Percentiles rank a stretch among this genome's conserved stretches.
Conservation (phyloP, 2,797 vertebrate genomes). For the Phoeniculus purpureus region DNA sequence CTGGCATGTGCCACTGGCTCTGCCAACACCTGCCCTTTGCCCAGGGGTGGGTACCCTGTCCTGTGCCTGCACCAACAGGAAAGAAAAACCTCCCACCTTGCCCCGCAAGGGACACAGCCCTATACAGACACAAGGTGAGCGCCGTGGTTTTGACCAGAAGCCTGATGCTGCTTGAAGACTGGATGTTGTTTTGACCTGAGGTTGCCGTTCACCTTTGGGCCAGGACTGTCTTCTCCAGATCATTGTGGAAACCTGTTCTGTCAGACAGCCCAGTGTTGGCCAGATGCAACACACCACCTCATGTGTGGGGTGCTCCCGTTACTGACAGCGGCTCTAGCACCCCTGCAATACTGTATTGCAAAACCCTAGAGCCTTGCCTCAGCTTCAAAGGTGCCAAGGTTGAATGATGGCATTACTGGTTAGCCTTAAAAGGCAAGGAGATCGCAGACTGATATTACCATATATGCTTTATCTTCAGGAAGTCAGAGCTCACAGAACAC, state of each 20-base stretch:
- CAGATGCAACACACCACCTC: fast-evolving
- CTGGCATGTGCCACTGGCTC: not conserved
- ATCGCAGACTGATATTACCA: not conserved
- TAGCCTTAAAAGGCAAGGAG: not conserved
- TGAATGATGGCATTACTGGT: not conserved
- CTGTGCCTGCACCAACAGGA: not conserved
- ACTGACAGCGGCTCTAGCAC: not conserved
- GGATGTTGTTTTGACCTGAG: not conserved
- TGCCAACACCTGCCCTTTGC: not conserved
- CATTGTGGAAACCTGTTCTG: not conserved
- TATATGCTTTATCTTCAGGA: not conserved
- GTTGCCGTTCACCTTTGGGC: not conserved
- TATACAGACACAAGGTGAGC: not conserved
- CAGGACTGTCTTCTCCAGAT: not conserved
- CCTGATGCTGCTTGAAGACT: not conserved
- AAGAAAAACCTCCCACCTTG: not conserved
- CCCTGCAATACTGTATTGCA: not conserved
- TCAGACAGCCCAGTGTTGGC: not conserved
- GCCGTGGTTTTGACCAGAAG: not conserved
- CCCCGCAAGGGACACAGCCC: not conserved
- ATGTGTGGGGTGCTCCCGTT: not conserved
- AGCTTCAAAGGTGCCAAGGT: not conserved
- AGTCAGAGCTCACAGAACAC: not conserved
- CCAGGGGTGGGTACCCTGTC: not conserved
- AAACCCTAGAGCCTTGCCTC: not conserved